Conservation (phyloP, 23 tunicate genomes). For the Oikopleura vanhoeffeni region DNA sequence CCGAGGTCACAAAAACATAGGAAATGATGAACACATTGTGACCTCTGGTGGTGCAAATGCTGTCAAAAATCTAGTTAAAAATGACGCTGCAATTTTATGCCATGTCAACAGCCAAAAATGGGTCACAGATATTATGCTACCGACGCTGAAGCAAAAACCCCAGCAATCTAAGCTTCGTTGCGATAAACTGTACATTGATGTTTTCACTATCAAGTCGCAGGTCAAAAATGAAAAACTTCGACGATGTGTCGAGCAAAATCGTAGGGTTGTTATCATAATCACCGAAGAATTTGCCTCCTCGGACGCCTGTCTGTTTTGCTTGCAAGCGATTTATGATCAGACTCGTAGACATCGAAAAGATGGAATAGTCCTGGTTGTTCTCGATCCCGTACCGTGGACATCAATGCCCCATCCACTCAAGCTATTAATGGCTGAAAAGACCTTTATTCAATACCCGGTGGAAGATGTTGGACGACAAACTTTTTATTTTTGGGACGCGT, state of each 20-base stretch:
- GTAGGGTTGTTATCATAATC: background rate
- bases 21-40: background rate
- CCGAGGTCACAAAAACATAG: background rate
- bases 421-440: conserved; percentile 41
- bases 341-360: conserved; percentile 15
- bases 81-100: conserved; percentile 53
- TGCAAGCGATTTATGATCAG: conserved; percentile 20
- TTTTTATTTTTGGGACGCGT: conserved; percentile 52
- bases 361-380: conserved; percentile 32
- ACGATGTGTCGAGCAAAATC: background rate
- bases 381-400: conserved; percentile 40
- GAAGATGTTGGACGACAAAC: conserved; percentile 36
- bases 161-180: background rate
- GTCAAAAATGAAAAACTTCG: conserved; percentile 20
- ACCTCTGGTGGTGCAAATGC: background rate
- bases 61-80: background rate
- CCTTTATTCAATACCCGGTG: conserved; percentile 51
- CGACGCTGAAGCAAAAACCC: conserved; percentile 25
- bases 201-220: conserved; percentile 50
- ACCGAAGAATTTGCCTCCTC: conserved; percentile 28
- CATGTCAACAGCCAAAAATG: conserved; percentile 36
- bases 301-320: conserved; percentile 38
- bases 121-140: conserved; percentile 37
- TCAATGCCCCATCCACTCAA: conserved; percentile 38
- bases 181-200: conserved; percentile 31